Evolutionary conservation across 2,797 vertebrate genomes (phyloP), one percentile per base, ranked within the genome.

Genomic region (Halcyon smyrnensis): DNA sequence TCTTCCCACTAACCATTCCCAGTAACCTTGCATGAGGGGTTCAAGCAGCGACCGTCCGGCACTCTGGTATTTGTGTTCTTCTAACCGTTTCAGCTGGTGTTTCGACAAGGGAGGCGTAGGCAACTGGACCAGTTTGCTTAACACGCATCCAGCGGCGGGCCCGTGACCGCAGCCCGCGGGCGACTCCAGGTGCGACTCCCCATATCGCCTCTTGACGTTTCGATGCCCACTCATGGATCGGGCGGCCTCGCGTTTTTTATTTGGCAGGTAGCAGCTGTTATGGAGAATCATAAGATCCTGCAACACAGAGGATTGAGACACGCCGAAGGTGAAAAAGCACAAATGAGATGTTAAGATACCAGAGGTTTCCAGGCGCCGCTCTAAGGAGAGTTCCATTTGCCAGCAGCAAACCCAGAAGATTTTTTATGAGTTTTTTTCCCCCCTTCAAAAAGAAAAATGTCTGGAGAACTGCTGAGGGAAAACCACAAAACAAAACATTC

Each of bases 51-150:
- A 99, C 34, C 98, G 98, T 8, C 99, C 99, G 0, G 99, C 98
- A 80, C 99, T 99, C 98, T 99, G 99, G 96, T 99, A 99, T 85
- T 99, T 99, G 97, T 99, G 99, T 95, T 99, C 99, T 97, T 99
- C 99, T 93, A 99, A 97, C 46, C 99, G 99, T 97, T 99, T 99
- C 41, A 99, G 98, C 96, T 99, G 99, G 96, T 99, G 99, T 81
- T 99, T 98, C 54, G 99, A 98, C 83, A 99, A 93, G 15, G 99
- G 99, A 4, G 99, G 99, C 0, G 99, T 98, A 10, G 99, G 99
- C 97, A 99, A 97, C 97, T 99, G 99, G 21, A 99, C 97, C 56
- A 99, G 97, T 24, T 98, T 98, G 95, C 98, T 98, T 92, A 99
- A 97, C 64, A 98, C 96, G 4, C 98, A 98, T 15, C 95, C 97